phyloP scores from a whole-genome alignment of 37 sponge, comb jelly and placozoan species.

The Tethya wilhelma region DNA sequence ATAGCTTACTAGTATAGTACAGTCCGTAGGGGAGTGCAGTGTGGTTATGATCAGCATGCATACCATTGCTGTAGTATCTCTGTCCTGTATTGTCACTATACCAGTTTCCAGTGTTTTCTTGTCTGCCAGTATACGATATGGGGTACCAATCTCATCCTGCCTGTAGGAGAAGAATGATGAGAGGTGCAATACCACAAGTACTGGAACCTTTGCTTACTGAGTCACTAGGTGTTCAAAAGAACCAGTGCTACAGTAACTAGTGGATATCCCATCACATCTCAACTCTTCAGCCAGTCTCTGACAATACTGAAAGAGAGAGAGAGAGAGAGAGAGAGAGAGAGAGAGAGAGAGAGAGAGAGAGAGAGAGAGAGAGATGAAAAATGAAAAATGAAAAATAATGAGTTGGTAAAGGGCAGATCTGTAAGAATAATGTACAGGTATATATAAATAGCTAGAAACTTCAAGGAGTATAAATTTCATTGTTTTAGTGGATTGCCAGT shows the following conservation, averaged over 20 bases:
- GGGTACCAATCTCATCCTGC: conserved; percentile 75
- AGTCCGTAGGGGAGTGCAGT: not conserved
- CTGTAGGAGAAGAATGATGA: conserved; percentile 7
- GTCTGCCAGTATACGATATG: conserved; percentile 51
- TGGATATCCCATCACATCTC: conserved; percentile 20
- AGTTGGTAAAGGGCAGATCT: not conserved
- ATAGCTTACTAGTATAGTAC: not conserved
- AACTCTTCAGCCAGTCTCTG: conserved; percentile 28
- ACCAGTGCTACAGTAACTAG: not conserved
- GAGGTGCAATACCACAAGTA: not conserved
- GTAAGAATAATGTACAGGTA: not conserved
- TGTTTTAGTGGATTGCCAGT: too few relatives aligned
- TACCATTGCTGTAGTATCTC: conserved; percentile 44
- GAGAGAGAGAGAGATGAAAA: not conserved
- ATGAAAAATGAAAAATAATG: not conserved
- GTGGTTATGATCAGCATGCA: not conserved
- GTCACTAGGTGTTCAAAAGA: conserved; percentile 15
- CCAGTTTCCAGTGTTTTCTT: conserved; percentile 47
- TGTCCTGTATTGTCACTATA: conserved; percentile 39
- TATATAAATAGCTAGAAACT: too few relatives aligned
- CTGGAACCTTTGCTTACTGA: not conserved
- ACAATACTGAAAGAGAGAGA: conserved; percentile 26
- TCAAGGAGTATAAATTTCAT: too few relatives aligned
- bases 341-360: not conserved
- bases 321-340: not conserved